Conservation (phyloP, 2,113 vertebrate species). For the Tonatia bakeri region DNA sequence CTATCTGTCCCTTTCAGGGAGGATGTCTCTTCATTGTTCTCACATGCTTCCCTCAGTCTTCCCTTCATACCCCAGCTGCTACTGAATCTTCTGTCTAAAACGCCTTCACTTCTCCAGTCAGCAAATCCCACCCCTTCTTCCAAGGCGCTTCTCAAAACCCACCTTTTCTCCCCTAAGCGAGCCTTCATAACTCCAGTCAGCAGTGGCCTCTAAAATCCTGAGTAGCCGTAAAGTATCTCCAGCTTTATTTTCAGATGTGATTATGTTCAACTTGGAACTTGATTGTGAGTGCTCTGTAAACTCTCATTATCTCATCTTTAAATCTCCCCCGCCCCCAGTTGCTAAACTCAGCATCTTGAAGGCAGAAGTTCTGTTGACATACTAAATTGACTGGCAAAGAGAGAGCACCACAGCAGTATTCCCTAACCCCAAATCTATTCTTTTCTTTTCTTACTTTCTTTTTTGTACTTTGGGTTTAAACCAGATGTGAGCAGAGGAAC, state of each 20-base stretch:
- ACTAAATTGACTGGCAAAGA: background rate
- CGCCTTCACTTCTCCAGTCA: background rate
- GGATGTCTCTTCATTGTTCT: background rate
- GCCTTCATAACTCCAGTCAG: background rate
- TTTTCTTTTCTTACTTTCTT: background rate
- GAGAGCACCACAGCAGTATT: background rate
- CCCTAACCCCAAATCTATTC: background rate
- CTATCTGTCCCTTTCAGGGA: background rate
- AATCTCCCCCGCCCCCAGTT: background rate
- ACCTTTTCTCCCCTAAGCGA: background rate
- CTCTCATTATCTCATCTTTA: background rate
- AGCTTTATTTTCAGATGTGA: background rate
- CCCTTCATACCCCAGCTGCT: background rate
- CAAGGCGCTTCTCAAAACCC: background rate
- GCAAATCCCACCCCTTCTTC: background rate
- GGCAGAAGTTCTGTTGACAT: background rate
- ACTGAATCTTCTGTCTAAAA: background rate
- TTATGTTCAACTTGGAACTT: background rate
- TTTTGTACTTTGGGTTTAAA: conserved; percentile 5
- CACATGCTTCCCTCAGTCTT: background rate
- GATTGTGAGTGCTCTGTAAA: background rate
- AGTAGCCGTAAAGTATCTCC: background rate
- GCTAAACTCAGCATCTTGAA: background rate
- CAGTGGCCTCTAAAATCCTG: background rate
- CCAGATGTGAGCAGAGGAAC: background rate